These are phyloP conservation scores for Halocynthia roretzi DNA, from an alignment of 23 tunicate genomes.

Conservation along the genomic window DNA sequence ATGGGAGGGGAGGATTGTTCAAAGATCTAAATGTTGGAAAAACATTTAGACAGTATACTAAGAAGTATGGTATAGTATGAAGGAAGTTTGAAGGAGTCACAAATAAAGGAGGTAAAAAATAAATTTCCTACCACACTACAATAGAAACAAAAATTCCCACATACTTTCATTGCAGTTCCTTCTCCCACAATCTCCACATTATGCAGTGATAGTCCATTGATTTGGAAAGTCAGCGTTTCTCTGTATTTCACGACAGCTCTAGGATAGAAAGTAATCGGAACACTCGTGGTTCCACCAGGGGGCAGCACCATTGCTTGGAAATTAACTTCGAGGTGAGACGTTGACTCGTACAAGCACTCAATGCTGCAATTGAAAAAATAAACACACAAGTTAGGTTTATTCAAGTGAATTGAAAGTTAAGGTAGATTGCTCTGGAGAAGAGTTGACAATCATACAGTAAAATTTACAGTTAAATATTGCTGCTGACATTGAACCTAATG, in stretches of 20 bases:
- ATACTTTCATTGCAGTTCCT: constrained; percentile 81
- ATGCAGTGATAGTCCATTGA: constrained; percentile 81
- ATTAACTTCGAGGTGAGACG: constrained; percentile 44
- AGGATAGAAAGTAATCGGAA: constrained; percentile 62
- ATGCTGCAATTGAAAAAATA: constrained; percentile 34
- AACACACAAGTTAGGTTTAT: neutral
- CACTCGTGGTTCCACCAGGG: constrained; percentile 38
- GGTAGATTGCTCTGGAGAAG: no score
- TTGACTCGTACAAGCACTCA: constrained; percentile 69
- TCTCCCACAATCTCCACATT: constrained; percentile 61
- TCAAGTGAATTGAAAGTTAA: no score
- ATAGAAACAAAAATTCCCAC: neutral
- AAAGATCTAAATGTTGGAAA: no score
- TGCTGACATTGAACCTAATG: no score
- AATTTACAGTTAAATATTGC: no score
- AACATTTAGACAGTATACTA: no score
- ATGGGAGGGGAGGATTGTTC: no score
- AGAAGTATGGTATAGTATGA: no score
- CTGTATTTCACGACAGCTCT: constrained; percentile 47
- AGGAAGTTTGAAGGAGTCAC: no score
- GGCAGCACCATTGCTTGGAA: constrained; percentile 53
- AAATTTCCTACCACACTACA: no score
- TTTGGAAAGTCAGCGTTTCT: constrained; percentile 55
- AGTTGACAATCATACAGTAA: no score
- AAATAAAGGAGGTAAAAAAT: no score